Base-by-base conservation (phyloP, 2,797 vertebrate species). In the Oreortyx pictus region DNA sequence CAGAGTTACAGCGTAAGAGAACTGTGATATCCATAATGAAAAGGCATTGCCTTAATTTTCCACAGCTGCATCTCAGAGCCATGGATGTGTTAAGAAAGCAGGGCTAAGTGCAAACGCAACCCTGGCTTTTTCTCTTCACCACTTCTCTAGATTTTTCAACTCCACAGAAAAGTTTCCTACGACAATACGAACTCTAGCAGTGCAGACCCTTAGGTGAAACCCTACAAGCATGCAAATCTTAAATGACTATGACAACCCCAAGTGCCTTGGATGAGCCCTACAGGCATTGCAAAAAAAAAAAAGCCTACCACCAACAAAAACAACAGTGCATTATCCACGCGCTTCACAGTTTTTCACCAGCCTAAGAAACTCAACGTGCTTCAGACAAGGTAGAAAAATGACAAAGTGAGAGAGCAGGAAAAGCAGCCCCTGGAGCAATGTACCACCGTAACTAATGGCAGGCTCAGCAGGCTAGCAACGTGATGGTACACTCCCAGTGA, bases 401-500 rank as follows among this genome's bases (percentile, higher is more conserved):
- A 86, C 33, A 9, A 41, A 90, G 29, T 6, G 27, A 66, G 20
- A 46, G 23, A 78, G 54, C 24, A 56, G 22, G 49, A 67, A 49
- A 91, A 82, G 43, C 39, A 54, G 71, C 46, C 6, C 5, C 65
- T 82, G 59, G 44, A 78, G 54, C 59, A 65, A 54, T 1, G 0
- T 2, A 19, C n/a, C 18, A 33, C 14, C 1, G 1, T 49, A 4
- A 14, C 11, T 52, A 35, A 11, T 0, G 0, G 41, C 35, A 41
- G 44, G 44, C 61, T 64, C 65, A 68, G 82, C 52, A 84, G n/a
- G 73, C 22, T 8, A 47, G 23, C 9, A 16, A 47, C 7, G 7
- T 22, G 15, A 22, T 7, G 44, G 22, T 29, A 18, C 24, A 43
- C 31, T 84, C 81, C 67, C 81, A 82, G 25, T 20, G 61, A 24